phyloP scores from a whole-genome alignment of 2,797 vertebrate genomes.

The Ctenopoma kingsleyae region DNA sequence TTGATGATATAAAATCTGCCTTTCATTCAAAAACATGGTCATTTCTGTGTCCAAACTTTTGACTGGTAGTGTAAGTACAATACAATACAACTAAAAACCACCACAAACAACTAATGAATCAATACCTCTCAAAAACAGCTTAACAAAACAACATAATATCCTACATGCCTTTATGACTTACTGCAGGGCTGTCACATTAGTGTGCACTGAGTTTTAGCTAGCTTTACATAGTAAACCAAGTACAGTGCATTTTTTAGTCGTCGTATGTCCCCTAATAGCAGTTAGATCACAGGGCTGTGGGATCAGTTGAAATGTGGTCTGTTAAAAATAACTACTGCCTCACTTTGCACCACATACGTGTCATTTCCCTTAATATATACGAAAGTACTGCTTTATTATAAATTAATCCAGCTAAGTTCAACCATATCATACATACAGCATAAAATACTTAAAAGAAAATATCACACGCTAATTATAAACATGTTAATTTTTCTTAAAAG shows the following conservation, averaged over 20 bases:
- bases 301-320: not conserved
- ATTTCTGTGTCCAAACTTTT: no score
- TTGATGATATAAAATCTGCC: no score
- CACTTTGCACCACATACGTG: not conserved
- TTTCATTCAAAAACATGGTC: no score
- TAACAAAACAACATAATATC: not conserved
- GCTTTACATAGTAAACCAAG: not conserved
- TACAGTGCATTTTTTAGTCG: not conserved
- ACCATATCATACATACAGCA: no score
- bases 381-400: not conserved
- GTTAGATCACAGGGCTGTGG: not conserved
- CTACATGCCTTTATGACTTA: not conserved
- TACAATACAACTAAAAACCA: not conserved
- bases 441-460: not conserved
- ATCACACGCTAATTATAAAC: not conserved
- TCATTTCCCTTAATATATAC: not conserved
- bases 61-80: not conserved
- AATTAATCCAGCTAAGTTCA: no score
- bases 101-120: not conserved
- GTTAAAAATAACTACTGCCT: not conserved
- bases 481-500: not conserved
- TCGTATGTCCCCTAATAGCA: not conserved
- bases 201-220: not conserved
- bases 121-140: not conserved
- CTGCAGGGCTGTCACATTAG: not conserved